A percentile compares a stretch with the other conserved stretches of the same genome.
phyloP scores from a whole-genome alignment of 2,113 vertebrate species.

The Menura novaehollandiae region DNA sequence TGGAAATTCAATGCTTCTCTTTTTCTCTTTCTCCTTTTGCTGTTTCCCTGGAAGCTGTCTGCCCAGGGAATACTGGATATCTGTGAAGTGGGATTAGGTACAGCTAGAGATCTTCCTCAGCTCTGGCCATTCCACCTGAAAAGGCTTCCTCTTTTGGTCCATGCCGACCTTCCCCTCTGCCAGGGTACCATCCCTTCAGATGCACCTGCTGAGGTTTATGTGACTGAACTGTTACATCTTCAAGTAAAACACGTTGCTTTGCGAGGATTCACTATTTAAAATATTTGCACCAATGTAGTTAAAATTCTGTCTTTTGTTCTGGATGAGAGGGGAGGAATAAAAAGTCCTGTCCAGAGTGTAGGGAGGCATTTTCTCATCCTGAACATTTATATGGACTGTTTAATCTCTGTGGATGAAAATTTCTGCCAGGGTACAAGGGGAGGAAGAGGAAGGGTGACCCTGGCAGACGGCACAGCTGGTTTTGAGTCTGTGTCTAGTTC shows the following conservation, averaged over 20 bases:
- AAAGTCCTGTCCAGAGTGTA: not conserved
- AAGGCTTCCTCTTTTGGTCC: not conserved
- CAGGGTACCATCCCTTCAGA: not conserved
- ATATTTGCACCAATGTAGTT: not conserved
- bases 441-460: not conserved
- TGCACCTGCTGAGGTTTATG: not conserved
- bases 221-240: not conserved
- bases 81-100: not conserved
- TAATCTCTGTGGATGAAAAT: not conserved
- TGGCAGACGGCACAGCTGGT: fast-evolving
- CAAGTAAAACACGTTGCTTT: not conserved
- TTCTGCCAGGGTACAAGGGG: not conserved
- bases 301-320: not conserved
- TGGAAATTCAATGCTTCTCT: not conserved
- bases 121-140: not conserved
- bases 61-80: not conserved
- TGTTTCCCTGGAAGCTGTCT: not conserved
- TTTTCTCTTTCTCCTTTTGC: not conserved
- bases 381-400: not conserved
- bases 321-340: not conserved
- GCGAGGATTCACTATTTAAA: not conserved
- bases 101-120: not conserved
- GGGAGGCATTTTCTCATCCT: not conserved
- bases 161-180: not conserved
- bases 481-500: not conserved